Percentiles rank a stretch among this genome's conserved stretches.
Evolutionary conservation across 2,888 invertebrate genomes (phyloP).

Genomic region (Podotricha telesiphe): DNA sequence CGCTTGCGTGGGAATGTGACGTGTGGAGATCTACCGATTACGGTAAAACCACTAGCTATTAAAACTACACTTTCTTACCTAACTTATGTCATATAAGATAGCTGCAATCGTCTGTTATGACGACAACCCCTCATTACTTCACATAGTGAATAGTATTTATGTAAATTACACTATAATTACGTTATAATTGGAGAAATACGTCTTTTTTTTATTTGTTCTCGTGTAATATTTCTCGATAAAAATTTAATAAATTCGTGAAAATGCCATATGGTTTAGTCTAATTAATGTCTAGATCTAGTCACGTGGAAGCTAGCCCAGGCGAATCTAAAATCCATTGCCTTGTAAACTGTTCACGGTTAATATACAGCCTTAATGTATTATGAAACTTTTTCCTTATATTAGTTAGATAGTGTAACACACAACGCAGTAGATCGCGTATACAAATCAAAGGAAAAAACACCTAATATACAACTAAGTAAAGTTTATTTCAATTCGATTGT

Average conservation of each 20-base stretch:
- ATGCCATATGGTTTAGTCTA: too few relatives aligned
- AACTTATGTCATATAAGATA: conserved; percentile 19
- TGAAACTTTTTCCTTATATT: conserved; percentile 72
- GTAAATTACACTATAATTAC: neutral
- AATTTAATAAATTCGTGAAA: too few relatives aligned
- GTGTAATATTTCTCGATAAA: too few relatives aligned
- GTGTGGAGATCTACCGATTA: conserved; percentile 47
- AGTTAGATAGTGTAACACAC: conserved; percentile 38
- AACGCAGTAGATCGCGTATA: conserved; percentile 46
- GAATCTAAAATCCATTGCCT: conserved; percentile 49
- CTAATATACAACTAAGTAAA: conserved; percentile 30
- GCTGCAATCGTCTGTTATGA: neutral
- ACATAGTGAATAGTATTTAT: neutral
- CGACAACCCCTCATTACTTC: neutral
- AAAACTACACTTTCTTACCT: conserved; percentile 31
- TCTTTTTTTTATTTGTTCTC: neutral
- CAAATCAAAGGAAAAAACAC: conserved; percentile 26
- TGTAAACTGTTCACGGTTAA: conserved; percentile 52
- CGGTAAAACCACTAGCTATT: conserved; percentile 30
- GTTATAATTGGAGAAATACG: too few relatives aligned
- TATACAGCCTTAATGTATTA: conserved; percentile 54
- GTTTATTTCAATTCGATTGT: conserved; percentile 31
- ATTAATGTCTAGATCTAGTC: neutral
- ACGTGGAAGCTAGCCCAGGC: neutral
- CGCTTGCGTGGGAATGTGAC: conserved; percentile 47